A percentile compares a stretch with the other conserved stretches of the same genome.
phyloP scores from a whole-genome alignment of 2,113 vertebrate genomes.

The Circaetus gallicus region DNA sequence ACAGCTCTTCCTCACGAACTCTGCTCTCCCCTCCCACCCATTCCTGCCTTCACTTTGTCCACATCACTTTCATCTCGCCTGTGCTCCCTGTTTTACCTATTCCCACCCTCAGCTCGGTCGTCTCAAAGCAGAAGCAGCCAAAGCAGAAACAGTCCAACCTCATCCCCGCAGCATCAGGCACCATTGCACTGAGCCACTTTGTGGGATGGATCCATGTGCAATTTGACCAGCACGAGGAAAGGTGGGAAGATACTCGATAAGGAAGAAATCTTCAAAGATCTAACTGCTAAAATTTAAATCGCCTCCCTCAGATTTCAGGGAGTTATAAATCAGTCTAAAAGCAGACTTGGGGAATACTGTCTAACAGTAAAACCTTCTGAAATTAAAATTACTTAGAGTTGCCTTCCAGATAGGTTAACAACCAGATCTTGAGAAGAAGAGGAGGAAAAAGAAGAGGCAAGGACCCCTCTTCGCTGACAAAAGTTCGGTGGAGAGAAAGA shows the following conservation, averaged over 20 bases:
- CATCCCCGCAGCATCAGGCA: neutral
- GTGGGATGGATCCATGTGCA: neutral
- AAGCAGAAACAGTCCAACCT: neutral
- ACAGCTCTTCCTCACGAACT: neutral
- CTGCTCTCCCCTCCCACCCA: neutral
- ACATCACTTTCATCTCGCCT: neutral
- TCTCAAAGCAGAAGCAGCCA: neutral
- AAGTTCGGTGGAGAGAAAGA: neutral
- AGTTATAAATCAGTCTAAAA: neutral
- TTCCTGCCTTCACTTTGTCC: neutral
- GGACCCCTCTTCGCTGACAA: neutral
- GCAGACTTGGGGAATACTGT: neutral
- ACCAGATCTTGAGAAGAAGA: neutral
- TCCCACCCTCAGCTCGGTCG: neutral
- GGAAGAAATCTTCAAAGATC: neutral
- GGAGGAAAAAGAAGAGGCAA: neutral
- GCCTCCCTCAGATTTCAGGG: neutral
- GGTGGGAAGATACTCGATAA: neutral
- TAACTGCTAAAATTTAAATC: neutral
- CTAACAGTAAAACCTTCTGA: neutral
- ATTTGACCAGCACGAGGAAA: neutral
- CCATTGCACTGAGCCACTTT: rapidly evolving
- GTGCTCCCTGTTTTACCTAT: neutral
- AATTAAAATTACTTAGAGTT: neutral
- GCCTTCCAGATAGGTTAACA: neutral